A percentile compares a stretch with the other conserved stretches of the same genome.
Conservation (phyloP, 1,140 invertebrate species). For the Eufriesea mexicana region DNA sequence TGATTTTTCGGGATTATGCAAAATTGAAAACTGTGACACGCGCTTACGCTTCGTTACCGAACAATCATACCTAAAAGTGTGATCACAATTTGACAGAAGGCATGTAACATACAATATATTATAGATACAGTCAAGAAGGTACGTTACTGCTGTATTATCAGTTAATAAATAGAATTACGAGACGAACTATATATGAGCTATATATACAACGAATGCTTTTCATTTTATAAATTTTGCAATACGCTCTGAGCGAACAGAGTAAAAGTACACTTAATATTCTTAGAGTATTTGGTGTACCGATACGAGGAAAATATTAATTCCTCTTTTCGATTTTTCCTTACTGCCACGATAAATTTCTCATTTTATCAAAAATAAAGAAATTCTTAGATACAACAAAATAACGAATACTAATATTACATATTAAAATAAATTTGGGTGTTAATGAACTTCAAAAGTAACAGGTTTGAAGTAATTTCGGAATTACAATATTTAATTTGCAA, state of each 20-base stretch:
- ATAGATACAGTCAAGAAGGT: conserved; percentile 58
- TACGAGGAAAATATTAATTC: background rate
- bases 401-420: too few relatives aligned
- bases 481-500: too few relatives aligned
- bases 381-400: background rate
- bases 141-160: conserved; percentile 46
- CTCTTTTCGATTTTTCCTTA: background rate
- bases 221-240: background rate
- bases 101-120: conserved; percentile 69
- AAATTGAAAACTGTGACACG: conserved; percentile 54
- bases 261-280: background rate
- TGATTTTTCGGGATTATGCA: conserved; percentile 25
- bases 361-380: background rate
- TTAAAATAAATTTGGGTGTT: too few relatives aligned
- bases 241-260: background rate
- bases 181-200: conserved; percentile 38
- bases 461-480: too few relatives aligned
- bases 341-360: background rate
- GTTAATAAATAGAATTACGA: conserved; percentile 58
- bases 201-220: conserved; percentile 23
- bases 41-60: conserved; percentile 34
- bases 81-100: conserved; percentile 81
- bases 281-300: background rate
- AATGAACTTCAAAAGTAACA: too few relatives aligned
- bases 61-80: conserved; percentile 73